Evolutionary conservation across 1,140 invertebrate species (phyloP).

Genomic region (Dendroctonus ponderosae): DNA sequence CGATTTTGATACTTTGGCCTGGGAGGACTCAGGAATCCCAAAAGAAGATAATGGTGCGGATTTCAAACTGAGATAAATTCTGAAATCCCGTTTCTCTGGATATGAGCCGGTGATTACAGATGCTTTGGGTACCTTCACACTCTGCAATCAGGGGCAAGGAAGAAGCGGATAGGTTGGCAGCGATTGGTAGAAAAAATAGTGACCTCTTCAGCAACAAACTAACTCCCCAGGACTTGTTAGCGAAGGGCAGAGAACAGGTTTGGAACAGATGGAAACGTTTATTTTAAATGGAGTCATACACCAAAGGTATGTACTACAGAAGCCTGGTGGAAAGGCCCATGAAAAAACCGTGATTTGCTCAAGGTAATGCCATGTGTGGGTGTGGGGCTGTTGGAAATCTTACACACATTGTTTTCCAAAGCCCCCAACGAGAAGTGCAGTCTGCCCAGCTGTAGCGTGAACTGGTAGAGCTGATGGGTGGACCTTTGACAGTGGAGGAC

Average conservation of each 20-base stretch:
- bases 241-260: not conserved
- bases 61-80: not conserved
- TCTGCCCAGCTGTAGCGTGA: not conserved
- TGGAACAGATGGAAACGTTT: not conserved
- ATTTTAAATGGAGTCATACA: not conserved
- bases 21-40: not conserved
- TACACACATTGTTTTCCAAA: not conserved
- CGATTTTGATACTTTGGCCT: not conserved
- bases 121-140: constrained; percentile 1
- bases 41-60: not conserved
- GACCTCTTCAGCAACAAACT: not conserved
- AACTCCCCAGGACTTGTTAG: not conserved
- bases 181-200: not conserved
- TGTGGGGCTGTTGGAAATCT: not conserved
- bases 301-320: not conserved
- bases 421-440: constrained; percentile 2
- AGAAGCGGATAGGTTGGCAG: not conserved
- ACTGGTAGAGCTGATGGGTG: not conserved
- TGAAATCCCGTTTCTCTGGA: not conserved
- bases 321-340: not conserved
- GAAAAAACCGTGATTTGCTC: not conserved
- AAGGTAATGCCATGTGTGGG: not conserved
- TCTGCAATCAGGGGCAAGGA: not conserved
- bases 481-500: constrained; percentile 3
- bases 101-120: constrained; percentile 7